A percentile compares a stretch with the other conserved stretches of the same genome.
phyloP scores from a whole-genome alignment of 2,113 vertebrate species.

The Apteryx owenii region DNA sequence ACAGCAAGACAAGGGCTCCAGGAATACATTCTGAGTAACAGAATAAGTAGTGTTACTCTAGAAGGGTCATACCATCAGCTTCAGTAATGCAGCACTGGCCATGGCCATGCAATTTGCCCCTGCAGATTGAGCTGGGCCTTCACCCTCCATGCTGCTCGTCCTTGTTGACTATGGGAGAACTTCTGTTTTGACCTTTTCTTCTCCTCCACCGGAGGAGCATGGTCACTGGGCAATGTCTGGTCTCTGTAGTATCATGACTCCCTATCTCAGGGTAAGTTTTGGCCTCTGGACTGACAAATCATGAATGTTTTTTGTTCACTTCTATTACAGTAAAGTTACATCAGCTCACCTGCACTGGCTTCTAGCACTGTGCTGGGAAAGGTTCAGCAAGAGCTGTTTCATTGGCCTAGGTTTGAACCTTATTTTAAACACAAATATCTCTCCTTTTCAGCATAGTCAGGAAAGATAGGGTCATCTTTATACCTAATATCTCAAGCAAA shows the following conservation, averaged over 20 bases:
- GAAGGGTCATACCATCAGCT: neutral
- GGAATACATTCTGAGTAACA: neutral
- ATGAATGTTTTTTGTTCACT: neutral
- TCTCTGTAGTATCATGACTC: neutral
- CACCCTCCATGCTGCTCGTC: rapidly evolving
- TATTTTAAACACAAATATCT: slow-evolving; percentile 47
- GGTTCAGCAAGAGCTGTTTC: neutral
- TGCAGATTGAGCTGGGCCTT: neutral
- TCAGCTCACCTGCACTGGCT: slow-evolving; percentile 5
- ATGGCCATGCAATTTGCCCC: neutral
- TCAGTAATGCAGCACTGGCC: neutral
- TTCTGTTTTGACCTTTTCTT: neutral
- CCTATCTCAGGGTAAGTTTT: neutral
- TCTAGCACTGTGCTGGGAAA: neutral
- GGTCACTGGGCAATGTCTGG: neutral
- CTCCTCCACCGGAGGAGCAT: neutral
- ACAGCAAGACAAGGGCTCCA: neutral
- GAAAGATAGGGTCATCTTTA: slow-evolving; percentile 64
- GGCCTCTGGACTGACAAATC: neutral
- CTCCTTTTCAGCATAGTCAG: slow-evolving; percentile 31
- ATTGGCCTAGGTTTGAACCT: neutral
- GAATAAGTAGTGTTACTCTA: neutral
- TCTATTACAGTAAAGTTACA: slow-evolving; percentile 40
- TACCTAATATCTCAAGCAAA: slow-evolving; percentile 52
- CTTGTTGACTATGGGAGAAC: neutral